Conservation (phyloP, 2,797 vertebrate genomes). For the Loris lydekkerianus region DNA sequence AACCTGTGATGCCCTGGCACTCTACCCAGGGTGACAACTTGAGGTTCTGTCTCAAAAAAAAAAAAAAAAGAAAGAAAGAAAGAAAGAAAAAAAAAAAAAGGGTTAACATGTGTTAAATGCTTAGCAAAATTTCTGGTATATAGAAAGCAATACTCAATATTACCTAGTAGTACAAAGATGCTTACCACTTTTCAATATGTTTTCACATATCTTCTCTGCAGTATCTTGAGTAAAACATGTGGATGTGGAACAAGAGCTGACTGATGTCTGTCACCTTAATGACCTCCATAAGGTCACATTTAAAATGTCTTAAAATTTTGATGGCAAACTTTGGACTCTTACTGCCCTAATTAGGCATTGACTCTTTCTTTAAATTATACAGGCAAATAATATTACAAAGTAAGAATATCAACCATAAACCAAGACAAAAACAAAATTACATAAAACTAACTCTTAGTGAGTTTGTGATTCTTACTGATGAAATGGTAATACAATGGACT, state of each 20-base stretch:
- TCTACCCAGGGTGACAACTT: no score
- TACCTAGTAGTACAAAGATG: neutral
- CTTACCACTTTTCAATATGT: neutral
- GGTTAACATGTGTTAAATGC: neutral
- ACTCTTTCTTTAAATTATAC: neutral
- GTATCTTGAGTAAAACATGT: neutral
- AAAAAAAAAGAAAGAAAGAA: no score
- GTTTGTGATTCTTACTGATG: neutral
- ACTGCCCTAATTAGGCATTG: neutral
- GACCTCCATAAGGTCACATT: neutral
- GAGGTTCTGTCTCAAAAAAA: no score
- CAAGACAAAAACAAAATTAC: neutral
- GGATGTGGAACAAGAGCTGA: neutral
- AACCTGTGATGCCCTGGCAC: no score
- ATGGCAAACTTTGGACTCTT: neutral
- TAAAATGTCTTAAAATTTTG: slow-evolving; percentile 20
- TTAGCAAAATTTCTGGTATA: neutral
- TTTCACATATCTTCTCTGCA: neutral
- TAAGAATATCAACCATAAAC: neutral
- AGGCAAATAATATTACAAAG: neutral
- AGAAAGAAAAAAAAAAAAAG: no score
- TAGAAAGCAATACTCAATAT: neutral
- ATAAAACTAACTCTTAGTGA: neutral
- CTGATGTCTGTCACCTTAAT: neutral
- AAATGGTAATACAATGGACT: neutral